These are phyloP conservation scores for Drosophila sechellia DNA, from an alignment of 1,140 invertebrate species.

Conservation along the genomic window DNA sequence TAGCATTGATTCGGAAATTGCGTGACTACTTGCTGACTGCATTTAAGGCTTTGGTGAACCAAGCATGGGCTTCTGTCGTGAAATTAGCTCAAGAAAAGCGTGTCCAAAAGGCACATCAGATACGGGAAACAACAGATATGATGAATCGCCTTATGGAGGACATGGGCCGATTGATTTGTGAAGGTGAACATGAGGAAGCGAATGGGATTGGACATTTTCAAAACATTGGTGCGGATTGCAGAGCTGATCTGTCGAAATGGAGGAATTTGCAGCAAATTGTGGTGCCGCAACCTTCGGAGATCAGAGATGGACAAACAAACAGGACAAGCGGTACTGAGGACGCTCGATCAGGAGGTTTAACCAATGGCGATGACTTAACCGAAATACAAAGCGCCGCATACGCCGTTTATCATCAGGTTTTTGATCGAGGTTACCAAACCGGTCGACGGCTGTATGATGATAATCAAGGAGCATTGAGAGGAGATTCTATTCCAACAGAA, in stretches of 20 bases:
- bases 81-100: slow-evolving; percentile 3
- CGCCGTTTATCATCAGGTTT: too few species aligned
- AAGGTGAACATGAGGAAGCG: not conserved
- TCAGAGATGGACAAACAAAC: not conserved
- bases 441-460: not conserved
- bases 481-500: not conserved
- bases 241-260: not conserved
- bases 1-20: slow-evolving; percentile 28
- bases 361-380: too few species aligned
- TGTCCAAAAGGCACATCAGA: not conserved
- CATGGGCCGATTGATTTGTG: slow-evolving; percentile 17
- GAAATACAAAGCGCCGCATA: too few species aligned
- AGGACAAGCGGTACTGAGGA: too few species aligned
- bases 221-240: not conserved
- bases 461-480: not conserved
- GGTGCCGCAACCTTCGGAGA: not conserved
- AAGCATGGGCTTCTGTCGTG: slow-evolving; percentile 2
- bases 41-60: slow-evolving; percentile 32
- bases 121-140: not conserved
- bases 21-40: slow-evolving; percentile 44
- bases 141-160: slow-evolving; percentile 26
- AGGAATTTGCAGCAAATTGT: not conserved
- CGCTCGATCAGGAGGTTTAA: not conserved
- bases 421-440: too few species aligned
- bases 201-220: not conserved